Evolutionary conservation across 2,888 invertebrate species (phyloP).

Genomic region (Orthosia incerta): DNA sequence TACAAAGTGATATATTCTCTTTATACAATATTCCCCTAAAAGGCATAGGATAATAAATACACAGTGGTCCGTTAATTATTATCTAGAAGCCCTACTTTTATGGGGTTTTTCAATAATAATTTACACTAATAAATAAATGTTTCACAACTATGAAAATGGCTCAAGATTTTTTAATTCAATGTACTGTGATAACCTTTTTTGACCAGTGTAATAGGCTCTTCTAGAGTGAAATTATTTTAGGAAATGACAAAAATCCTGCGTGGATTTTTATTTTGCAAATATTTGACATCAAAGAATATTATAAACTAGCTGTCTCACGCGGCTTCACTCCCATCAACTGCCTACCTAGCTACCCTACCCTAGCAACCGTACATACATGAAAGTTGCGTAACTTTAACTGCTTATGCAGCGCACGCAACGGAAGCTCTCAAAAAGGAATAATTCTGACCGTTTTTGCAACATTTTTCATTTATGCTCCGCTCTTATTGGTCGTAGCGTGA

Average conservation of each 20-base stretch:
- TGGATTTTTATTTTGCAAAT: conserved; percentile 4
- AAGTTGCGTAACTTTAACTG: too few relatives aligned
- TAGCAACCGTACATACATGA: too few relatives aligned
- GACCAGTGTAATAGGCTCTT: conserved; percentile 29
- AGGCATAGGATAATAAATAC: conserved; percentile 84
- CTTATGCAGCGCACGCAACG: too few relatives aligned
- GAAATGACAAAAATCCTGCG: neutral
- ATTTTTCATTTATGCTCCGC: too few relatives aligned
- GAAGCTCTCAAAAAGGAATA: too few relatives aligned
- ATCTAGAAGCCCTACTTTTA: conserved; percentile 67
- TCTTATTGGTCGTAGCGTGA: too few relatives aligned
- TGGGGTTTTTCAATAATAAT: conserved; percentile 73
- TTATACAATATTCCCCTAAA: conserved; percentile 79
- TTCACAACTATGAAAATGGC: neutral
- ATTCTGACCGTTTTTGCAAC: too few relatives aligned
- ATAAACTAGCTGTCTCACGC: too few relatives aligned
- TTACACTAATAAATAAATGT: conserved; percentile 28
- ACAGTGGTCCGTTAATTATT: conserved; percentile 84
- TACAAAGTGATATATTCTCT: conserved; percentile 74
- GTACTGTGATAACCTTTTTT: neutral
- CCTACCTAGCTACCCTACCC: too few relatives aligned
- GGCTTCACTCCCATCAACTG: too few relatives aligned
- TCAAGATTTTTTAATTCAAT: neutral
- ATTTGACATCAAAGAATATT: conserved; percentile 18
- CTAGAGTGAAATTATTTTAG: neutral